Base-by-base conservation (phyloP, 2,888 invertebrate species). In the Selenia dentaria region DNA sequence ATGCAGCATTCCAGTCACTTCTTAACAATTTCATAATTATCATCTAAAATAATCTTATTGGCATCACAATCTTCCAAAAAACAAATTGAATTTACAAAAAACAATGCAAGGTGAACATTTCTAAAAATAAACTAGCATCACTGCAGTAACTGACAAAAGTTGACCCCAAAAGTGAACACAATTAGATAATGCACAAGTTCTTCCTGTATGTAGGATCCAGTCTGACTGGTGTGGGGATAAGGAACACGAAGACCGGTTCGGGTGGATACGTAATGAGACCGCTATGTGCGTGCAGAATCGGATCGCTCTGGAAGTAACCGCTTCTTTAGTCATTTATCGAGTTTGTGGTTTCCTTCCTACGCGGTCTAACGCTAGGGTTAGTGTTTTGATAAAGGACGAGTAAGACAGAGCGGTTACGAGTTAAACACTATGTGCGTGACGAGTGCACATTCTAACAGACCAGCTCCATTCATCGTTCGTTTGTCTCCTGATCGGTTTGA, bases 221-320 rank as follows among this genome's bases (percentile, higher is more conserved):
- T 50, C 34, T 9, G 35, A 41, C 48, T 26, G 49, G 47, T 45
- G n/a, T n/a, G n/a, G 42, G 33, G 8, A 6, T 24, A 36, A 34
- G 39, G 27, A 29, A 32, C 37, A 32, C 45, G 32, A 57, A 16
- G 16, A 67, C 69, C 65, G 69, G 66, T 68, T 46, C 29, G 56
- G 25, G 55, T 58, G 62, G 57, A 59, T 54, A 51, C 51, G 53
- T 44, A 37, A 24, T 49, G 51, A 49, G 50, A 53, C 62, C 56
- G 58, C 57, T 59, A 51, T 55, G 27, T 33, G 43, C 37, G 48
- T 42, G 38, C 43, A 35, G 25, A 40, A 45, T 39, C 40, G 29
- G 27, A 16, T 41, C 29, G 25, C 35, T 27, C 36, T 28, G 41
- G 49, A 38, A 42, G 22, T 9, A 16, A 29, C 36, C 26, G 25